Percentiles rank a stretch among this genome's conserved stretches.
phyloP scores from a whole-genome alignment of 2,797 vertebrate species.

The Poecilia wingei region DNA sequence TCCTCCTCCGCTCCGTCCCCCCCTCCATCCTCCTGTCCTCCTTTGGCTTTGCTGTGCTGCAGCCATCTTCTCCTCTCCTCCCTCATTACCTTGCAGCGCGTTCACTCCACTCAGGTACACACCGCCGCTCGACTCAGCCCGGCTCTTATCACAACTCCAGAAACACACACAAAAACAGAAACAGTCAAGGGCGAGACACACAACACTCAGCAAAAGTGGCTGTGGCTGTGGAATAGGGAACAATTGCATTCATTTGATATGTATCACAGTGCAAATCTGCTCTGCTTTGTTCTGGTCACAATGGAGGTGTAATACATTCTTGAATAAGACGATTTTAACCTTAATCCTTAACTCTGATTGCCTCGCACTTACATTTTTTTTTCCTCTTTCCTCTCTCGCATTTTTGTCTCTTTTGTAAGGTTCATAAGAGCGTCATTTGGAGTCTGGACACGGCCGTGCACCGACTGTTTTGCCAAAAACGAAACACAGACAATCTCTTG shows the following conservation, averaged over 20 bases:
- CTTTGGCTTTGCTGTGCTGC: slow-evolving; percentile 81
- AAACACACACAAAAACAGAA: slow-evolving; percentile 41
- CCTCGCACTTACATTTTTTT: slow-evolving; percentile 7
- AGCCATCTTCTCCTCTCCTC: slow-evolving; percentile 88
- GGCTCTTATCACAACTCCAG: slow-evolving; percentile 49
- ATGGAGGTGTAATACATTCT: slow-evolving; percentile 28
- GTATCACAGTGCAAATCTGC: slow-evolving; percentile 11
- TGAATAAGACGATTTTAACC: slow-evolving; percentile 18
- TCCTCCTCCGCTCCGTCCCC: slow-evolving; percentile 51
- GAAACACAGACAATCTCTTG: slow-evolving; percentile 81
- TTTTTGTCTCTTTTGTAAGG: slow-evolving; percentile 74
- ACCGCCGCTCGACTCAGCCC: slow-evolving; percentile 30
- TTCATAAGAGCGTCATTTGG: slow-evolving; percentile 85
- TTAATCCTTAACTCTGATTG: slow-evolving; percentile 32
- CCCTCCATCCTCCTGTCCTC: slow-evolving; percentile 47
- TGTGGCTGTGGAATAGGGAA: slow-evolving; percentile 29
- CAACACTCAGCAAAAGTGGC: slow-evolving; percentile 10
- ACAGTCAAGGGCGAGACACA: slow-evolving; percentile 41
- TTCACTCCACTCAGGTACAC: slow-evolving; percentile 86
- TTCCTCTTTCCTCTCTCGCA: background rate
- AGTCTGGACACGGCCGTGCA: slow-evolving; percentile 84
- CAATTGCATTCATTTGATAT: slow-evolving; percentile 26
- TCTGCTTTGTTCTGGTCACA: slow-evolving; percentile 3
- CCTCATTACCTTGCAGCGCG: slow-evolving; percentile 84
- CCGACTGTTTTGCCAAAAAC: slow-evolving; percentile 82